Evolutionary conservation across 2,888 invertebrate species (phyloP).

Genomic region (Stramonita haemastoma): DNA sequence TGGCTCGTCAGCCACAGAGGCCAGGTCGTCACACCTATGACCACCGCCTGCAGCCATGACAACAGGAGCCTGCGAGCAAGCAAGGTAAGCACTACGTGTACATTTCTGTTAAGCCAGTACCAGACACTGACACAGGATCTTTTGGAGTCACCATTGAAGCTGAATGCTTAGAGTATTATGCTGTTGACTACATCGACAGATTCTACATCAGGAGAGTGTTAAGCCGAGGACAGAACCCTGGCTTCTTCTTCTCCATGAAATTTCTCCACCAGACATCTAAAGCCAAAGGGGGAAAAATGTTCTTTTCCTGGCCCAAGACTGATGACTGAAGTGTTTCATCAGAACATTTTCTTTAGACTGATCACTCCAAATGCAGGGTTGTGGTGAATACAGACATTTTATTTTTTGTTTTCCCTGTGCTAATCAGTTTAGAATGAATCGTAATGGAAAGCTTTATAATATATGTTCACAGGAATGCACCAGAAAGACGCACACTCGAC

Average conservation of each 20-base stretch:
- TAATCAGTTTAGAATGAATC: no score
- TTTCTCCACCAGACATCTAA: constrained; percentile 11
- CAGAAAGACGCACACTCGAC: no score
- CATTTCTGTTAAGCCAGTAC: constrained; percentile 1
- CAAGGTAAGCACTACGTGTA: no score
- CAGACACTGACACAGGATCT: constrained; percentile 5
- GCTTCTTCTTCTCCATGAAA: not conserved
- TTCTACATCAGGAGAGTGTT: not conserved
- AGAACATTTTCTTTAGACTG: constrained; percentile 12
- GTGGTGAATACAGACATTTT: not conserved
- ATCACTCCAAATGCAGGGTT: not conserved
- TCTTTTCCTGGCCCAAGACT: no score
- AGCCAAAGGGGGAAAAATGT: constrained; percentile 2
- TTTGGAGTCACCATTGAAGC: not conserved
- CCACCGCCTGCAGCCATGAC: no score
- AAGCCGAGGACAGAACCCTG: not conserved
- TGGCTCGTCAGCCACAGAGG: no score
- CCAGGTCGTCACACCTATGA: no score
- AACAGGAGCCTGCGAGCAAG: no score
- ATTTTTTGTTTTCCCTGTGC: no score
- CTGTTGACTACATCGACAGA: no score
- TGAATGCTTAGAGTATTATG: not conserved
- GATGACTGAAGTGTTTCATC: constrained; percentile 12
- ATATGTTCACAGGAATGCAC: no score
- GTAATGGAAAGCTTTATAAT: no score